phyloP scores from a whole-genome alignment of 2,888 invertebrate genomes.

The Brenthis daphne region DNA sequence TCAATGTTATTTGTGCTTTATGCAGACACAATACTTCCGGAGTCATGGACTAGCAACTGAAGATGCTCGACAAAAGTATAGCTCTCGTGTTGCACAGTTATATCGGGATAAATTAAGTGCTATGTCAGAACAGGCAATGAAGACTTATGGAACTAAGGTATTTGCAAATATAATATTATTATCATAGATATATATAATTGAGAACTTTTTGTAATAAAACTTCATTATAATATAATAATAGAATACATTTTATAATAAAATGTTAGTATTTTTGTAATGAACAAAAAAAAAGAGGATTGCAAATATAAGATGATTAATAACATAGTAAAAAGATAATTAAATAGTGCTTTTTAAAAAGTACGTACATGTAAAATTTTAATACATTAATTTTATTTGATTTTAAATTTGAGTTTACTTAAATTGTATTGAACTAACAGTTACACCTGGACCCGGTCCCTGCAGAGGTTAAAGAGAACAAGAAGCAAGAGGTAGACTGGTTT shows the following conservation, averaged over 20 bases:
- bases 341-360: too few species aligned
- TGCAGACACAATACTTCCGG: conserved; percentile 94
- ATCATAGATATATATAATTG: too few species aligned
- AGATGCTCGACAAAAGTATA: conserved; percentile 98
- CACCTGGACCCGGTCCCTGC: conserved; percentile 85
- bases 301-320: too few species aligned
- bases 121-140: conserved; percentile 93
- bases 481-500: conserved; percentile 95
- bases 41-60: conserved; percentile 95
- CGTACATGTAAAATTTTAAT: too few species aligned
- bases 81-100: conserved; percentile 95
- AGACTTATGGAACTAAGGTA: conserved; percentile 94
- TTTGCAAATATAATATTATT: too few species aligned
- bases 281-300: background rate
- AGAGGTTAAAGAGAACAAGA: conserved; percentile 83
- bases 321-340: too few species aligned
- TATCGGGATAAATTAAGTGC: conserved; percentile 95
- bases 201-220: too few species aligned
- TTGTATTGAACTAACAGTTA: conserved; percentile 72
- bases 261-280: too few species aligned
- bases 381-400: too few species aligned
- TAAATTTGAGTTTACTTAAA: too few species aligned
- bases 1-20: conserved; percentile 34
- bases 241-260: too few species aligned
- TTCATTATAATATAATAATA: too few species aligned